phyloP scores from a whole-genome alignment of 2,888 invertebrate species.

The Bugulina stolonifera region DNA sequence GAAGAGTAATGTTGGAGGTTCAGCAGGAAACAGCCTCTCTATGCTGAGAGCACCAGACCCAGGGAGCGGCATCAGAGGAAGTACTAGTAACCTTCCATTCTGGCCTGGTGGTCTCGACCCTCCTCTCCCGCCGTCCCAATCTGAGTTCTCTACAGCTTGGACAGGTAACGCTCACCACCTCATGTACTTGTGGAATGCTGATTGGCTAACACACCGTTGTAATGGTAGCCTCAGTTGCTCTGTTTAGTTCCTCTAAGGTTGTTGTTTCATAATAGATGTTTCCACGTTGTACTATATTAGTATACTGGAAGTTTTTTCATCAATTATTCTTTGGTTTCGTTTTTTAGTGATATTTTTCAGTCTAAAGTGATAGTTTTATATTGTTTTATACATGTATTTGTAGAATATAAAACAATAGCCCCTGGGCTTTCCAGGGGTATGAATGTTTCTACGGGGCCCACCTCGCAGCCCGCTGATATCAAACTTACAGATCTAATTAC shows the following conservation, averaged over 20 bases:
- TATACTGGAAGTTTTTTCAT: no score
- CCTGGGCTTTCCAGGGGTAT: neutral
- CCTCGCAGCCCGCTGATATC: neutral
- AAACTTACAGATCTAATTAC: constrained; percentile 4
- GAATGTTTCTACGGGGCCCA: neutral
- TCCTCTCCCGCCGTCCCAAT: neutral
- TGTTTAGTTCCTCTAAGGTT: no score
- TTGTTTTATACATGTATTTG: no score
- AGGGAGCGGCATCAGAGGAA: constrained; percentile 67
- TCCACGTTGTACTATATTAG: no score
- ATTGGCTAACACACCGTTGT: no score
- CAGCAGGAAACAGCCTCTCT: constrained; percentile 70
- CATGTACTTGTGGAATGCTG: no score
- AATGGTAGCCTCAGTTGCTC: no score
- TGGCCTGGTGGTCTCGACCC: constrained; percentile 75
- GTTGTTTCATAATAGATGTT: no score
- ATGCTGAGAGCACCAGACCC: constrained; percentile 71
- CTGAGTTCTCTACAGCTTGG: neutral
- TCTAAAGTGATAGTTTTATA: no score
- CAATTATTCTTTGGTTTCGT: no score
- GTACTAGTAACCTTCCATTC: constrained; percentile 75
- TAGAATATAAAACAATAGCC: constrained; percentile 1
- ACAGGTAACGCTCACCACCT: neutral
- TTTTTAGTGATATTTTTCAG: no score
- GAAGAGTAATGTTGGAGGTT: constrained; percentile 59